Conservation (phyloP, 1,140 invertebrate species). For the Luehdorfia chinensis region DNA sequence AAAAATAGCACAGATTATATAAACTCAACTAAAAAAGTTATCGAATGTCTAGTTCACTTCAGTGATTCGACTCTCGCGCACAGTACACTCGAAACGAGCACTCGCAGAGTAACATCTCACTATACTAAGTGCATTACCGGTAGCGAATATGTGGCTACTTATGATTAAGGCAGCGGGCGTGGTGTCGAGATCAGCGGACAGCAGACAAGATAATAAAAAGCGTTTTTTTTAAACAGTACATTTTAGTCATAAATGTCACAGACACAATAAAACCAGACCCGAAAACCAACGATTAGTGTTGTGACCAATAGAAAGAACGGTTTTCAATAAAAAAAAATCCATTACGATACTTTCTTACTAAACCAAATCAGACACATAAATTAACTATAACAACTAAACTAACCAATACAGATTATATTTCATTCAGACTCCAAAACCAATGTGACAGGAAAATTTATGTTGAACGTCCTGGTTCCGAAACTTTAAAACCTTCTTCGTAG, state of each 20-base stretch:
- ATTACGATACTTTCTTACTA: no score
- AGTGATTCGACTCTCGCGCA: constrained; percentile 34
- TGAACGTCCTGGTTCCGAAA: no score
- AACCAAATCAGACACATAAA: no score
- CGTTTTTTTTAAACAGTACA: no score
- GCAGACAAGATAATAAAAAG: constrained; percentile 19
- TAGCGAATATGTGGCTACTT: constrained; percentile 30
- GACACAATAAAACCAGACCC: no score
- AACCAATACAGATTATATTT: not conserved
- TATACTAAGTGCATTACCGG: constrained; percentile 58
- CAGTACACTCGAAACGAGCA: constrained; percentile 53
- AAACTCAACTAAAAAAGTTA: constrained; percentile 25
- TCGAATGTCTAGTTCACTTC: constrained; percentile 18
- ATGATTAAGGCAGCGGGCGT: constrained; percentile 24
- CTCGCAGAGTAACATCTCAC: constrained; percentile 58
- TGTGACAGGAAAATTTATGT: no score
- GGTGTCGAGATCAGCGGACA: constrained; percentile 41
- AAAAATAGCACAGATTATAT: constrained; percentile 32
- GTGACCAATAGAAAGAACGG: no score
- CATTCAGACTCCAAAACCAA: no score
- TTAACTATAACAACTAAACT: not conserved
- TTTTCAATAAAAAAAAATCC: no score
- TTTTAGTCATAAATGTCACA: no score
- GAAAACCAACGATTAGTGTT: no score
- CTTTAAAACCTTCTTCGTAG: no score